Conservation (phyloP, 2,797 vertebrate species). For the Thaleichthys pacificus region DNA sequence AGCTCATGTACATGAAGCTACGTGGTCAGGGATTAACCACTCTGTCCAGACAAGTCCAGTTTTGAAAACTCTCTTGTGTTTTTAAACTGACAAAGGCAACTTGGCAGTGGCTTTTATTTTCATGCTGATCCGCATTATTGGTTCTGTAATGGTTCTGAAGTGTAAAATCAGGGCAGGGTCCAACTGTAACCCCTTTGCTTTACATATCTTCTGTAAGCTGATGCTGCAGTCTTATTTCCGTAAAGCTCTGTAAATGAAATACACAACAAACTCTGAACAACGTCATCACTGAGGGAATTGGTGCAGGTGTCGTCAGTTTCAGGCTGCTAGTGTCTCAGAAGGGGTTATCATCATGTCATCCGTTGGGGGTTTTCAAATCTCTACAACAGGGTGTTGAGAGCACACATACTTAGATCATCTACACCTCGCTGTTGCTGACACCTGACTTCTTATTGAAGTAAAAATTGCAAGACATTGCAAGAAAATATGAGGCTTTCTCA, state of each 20-base stretch:
- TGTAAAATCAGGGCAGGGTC: no score
- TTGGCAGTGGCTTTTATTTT: no score
- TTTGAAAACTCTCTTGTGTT: no score
- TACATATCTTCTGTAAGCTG: constrained; percentile 26
- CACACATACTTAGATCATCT: background rate
- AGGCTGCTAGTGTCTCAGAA: background rate
- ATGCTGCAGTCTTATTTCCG: background rate
- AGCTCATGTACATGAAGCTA: no score
- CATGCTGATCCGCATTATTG: no score
- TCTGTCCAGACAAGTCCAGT: no score
- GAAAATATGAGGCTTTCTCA: background rate
- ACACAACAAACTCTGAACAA: constrained; percentile 5
- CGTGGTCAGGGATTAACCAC: no score
- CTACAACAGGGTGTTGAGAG: background rate
- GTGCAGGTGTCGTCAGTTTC: background rate
- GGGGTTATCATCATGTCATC: background rate
- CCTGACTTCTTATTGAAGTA: background rate
- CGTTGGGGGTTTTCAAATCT: background rate
- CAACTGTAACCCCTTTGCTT: no score
- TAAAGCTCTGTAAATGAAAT: constrained; percentile 26
- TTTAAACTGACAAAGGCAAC: no score
- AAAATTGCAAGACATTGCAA: background rate
- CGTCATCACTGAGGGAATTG: background rate
- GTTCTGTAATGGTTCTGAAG: no score
- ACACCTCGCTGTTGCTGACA: background rate